phyloP scores from a whole-genome alignment of 1,140 invertebrate genomes.

The Drosophila novamexicana region DNA sequence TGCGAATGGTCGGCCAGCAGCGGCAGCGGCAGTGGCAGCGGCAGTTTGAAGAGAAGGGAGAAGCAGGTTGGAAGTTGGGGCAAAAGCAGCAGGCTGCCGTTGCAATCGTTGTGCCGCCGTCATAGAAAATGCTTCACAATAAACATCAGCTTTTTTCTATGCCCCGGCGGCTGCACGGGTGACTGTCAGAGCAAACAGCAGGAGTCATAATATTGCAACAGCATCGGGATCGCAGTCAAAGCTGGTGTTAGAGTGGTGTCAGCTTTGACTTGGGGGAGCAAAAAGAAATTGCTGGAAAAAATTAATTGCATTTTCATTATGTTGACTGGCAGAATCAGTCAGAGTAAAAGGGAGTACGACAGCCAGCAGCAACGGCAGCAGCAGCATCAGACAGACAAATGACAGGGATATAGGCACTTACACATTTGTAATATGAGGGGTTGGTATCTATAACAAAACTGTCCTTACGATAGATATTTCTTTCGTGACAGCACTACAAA shows the following conservation, averaged over 20 bases:
- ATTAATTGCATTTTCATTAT: constrained; percentile 85
- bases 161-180: constrained; percentile 13
- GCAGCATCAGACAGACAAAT: constrained; percentile 72
- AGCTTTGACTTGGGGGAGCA: constrained; percentile 58
- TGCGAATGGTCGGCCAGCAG: constrained; percentile 69
- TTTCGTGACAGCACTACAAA: constrained; percentile 13
- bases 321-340: constrained; percentile 72
- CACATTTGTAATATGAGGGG: constrained; percentile 31
- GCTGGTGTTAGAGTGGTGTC: constrained; percentile 30
- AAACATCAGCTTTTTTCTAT: constrained; percentile 60
- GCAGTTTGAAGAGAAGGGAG: constrained; percentile 5
- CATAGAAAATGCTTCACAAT: constrained; percentile 78
- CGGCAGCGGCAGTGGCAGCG: neutral
- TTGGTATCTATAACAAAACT: constrained; percentile 26
- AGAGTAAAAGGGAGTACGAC: constrained; percentile 26
- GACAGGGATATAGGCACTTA: constrained; percentile 72
- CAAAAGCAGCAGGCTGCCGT: constrained; percentile 11
- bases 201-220: constrained; percentile 83
- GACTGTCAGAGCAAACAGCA: constrained; percentile 76
- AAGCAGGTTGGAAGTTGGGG: neutral
- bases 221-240: constrained; percentile 43
- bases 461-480: constrained; percentile 45
- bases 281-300: constrained; percentile 83
- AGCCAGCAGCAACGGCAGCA: constrained; percentile 6
- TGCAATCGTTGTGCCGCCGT: constrained; percentile 61